Evolutionary conservation across 2,888 invertebrate species (phyloP), one percentile per base, ranked within the genome.

Genomic region (Rhingia rostrata): DNA sequence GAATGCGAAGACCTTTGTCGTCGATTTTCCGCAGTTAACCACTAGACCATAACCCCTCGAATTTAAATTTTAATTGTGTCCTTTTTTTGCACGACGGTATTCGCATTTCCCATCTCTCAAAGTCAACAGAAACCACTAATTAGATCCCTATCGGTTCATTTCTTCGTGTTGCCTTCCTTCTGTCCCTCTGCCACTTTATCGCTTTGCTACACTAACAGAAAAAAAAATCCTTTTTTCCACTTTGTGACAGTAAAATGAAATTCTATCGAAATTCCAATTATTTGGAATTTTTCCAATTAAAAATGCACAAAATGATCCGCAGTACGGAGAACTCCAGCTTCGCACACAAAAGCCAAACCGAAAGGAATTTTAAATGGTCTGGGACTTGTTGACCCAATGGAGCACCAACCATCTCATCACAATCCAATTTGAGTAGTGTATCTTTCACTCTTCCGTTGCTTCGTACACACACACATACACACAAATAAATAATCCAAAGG

Each of bases 81-180:
- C 63, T 61, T 58, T 64, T 69, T 37, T 22, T 43, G 22, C 53
- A 30, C 4, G 49, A 22, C 35, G 4, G 39, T 39, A 43, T 6
- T 41, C 5, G 41, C 56, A 35, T 61, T 77, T 60, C 70, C 53
- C 77, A 66, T 64, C 66, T 64, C 66, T 83, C 82, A 83, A 78
- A 83, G 82, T 78, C 78, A 78, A 78, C 78, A 78, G 67, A 83
- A 83, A 83, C 78, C 82, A 83, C 82, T 78, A 83, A 78, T 83
- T 83, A 83, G 82, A 83, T 78, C 78, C 73, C 66, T 63, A 63
- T 78, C 53, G 51, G 51, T 39, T 51, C 56, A 33, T 49, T 53
- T 64, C 39, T 53, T 67, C 49, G 32, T 47, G 22, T 22, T 10
- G 30, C 49, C 41, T 51, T 60, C 39, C 43, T 54, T 35, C 47